These are phyloP conservation scores for Cheilosia soror DNA, from an alignment of 2,888 invertebrate species.

Conservation along the genomic window DNA sequence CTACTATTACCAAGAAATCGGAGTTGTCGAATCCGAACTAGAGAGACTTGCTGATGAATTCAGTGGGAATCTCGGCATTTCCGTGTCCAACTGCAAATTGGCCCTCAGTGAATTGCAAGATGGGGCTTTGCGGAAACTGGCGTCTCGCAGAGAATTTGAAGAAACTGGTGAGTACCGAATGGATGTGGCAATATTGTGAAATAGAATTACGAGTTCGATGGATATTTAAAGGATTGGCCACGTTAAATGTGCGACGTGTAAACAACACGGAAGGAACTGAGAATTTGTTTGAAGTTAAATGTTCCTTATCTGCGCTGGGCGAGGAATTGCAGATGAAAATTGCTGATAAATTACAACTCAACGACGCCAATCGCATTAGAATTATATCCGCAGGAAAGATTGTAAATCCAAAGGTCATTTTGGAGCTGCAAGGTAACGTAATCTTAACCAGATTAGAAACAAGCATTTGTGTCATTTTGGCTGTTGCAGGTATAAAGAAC, in stretches of 20 bases:
- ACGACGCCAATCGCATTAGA: constrained; percentile 85
- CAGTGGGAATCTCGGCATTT: constrained; percentile 85
- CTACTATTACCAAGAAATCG: constrained; percentile 85
- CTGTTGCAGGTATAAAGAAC: constrained; percentile 85
- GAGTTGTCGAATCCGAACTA: constrained; percentile 83
- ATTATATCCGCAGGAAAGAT: constrained; percentile 88
- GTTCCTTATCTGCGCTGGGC: constrained; percentile 85
- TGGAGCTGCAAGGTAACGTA: constrained; percentile 85
- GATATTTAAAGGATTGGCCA: constrained; percentile 86
- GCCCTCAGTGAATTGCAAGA: constrained; percentile 87
- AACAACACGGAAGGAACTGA: constrained; percentile 84
- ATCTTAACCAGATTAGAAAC: not conserved
- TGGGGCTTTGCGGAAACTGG: constrained; percentile 89
- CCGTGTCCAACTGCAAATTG: constrained; percentile 84
- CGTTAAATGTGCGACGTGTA: constrained; percentile 88
- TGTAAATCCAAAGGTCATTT: constrained; percentile 84
- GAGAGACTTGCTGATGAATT: constrained; percentile 87
- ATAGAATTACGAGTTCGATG: not conserved
- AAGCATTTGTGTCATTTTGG: not conserved
- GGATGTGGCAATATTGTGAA: not conserved
- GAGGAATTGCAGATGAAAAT: constrained; percentile 85
- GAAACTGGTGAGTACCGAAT: constrained; percentile 84
- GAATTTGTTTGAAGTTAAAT: constrained; percentile 86
- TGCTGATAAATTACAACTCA: constrained; percentile 83
- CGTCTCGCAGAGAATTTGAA: constrained; percentile 88